Evolutionary conservation across 2,888 invertebrate genomes (phyloP), one percentile per base, ranked within the genome.

Genomic region (Lepidochrysops patricia): DNA sequence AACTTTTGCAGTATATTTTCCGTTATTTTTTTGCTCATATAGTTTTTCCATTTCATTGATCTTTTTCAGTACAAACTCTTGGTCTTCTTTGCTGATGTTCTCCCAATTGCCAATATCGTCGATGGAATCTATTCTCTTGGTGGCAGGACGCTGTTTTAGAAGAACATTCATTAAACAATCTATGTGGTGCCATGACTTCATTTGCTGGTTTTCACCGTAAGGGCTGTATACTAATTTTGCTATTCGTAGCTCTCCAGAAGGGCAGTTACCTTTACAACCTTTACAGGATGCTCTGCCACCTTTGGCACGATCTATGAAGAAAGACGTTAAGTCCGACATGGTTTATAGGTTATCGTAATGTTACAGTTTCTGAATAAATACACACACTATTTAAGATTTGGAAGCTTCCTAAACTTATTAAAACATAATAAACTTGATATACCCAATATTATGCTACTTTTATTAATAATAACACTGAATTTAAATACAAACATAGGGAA

Each of bases 131-230:
- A 97, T 94, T 61, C 94, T 92, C 80, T 94, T 95, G 0, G 97
- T 97, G 0, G 94, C 91, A 0, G 94, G 93, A 58, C 96, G 85
- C 69, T 97, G 97, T 73, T 93, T 93, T 37, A 92, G 83, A 66
- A 97, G 93, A 13, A 91, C 91, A 73, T 96, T 94, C 89, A 96
- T 94, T 4, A 97, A 82, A 71, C 97, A 97, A 61, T 91, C 85
- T 0, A 95, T 82, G 73, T 97, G 97, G 76, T 94, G 91, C 95
- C 96, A 97, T 67, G 92, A 91, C 77, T 96, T 97, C 95, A 97
- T 96, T 70, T 93, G 77, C 65, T 89, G 93, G 0, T 92, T 92
- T 19, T 91, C 92, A 12, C 86, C 92, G 73, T 96, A 97, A 0
- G 95, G 96, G 80, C 96, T 97, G 0, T 93, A 82, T 3, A 92